Percentiles rank a stretch among this genome's conserved stretches.
Evolutionary conservation across 2,888 invertebrate genomes (phyloP).

Genomic region (Mythimna impura): DNA sequence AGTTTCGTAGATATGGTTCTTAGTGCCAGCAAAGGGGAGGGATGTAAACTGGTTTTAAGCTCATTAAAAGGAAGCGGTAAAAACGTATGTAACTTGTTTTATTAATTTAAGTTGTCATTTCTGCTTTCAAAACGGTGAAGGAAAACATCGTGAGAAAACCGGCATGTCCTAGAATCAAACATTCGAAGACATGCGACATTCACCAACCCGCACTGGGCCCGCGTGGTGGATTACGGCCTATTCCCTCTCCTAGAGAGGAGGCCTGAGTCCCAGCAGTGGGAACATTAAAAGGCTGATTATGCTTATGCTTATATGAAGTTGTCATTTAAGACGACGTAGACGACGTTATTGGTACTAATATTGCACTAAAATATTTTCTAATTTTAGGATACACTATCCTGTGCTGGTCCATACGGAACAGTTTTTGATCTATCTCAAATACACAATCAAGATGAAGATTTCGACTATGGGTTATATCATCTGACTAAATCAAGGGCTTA

Average conservation of each 20-base stretch:
- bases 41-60: constrained; percentile 75
- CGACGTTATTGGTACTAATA: neutral
- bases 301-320: too few species aligned
- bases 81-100: constrained; percentile 68
- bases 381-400: constrained; percentile 65
- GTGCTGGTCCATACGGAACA: constrained; percentile 62
- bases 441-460: constrained; percentile 66
- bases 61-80: constrained; percentile 71
- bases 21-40: constrained; percentile 70
- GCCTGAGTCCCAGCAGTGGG: too few species aligned
- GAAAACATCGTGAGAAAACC: too few species aligned
- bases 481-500: constrained; percentile 66
- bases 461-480: constrained; percentile 66
- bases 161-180: too few species aligned
- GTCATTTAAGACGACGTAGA: neutral
- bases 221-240: too few species aligned
- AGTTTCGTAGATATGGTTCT: constrained; percentile 76
- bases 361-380: neutral
- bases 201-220: too few species aligned
- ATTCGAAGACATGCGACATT: too few species aligned
- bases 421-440: constrained; percentile 70
- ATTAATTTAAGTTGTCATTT: neutral
- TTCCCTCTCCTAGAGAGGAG: too few species aligned
- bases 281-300: too few species aligned
- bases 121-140: too few species aligned